phyloP scores from a whole-genome alignment of 2,888 invertebrate genomes.

The Dione juno region DNA sequence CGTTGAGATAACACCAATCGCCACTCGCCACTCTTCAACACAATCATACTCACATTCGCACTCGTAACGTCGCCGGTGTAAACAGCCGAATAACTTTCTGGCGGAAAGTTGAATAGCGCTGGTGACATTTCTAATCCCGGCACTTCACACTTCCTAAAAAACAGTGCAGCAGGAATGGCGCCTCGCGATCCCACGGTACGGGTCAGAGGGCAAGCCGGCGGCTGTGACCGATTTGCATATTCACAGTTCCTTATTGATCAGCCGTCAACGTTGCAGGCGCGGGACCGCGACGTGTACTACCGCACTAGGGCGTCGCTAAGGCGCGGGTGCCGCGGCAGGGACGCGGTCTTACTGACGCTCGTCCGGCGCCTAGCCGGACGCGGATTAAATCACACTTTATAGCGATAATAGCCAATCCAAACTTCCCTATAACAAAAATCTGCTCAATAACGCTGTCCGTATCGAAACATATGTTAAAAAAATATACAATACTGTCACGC shows the following conservation, averaged over 20 bases:
- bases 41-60: constrained; percentile 70
- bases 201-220: constrained; percentile 53
- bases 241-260: constrained; percentile 68
- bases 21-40: constrained; percentile 55
- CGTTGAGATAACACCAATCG: constrained; percentile 57
- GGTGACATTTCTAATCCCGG: constrained; percentile 60
- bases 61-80: constrained; percentile 64
- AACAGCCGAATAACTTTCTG: constrained; percentile 75
- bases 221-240: constrained; percentile 52
- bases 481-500: constrained; percentile 44
- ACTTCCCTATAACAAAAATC: constrained; percentile 63
- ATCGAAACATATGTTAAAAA: constrained; percentile 3
- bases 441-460: constrained; percentile 56
- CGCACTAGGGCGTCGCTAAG: constrained; percentile 52
- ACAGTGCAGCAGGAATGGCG: not conserved
- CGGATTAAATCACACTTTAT: constrained; percentile 69
- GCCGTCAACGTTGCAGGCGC: constrained; percentile 42
- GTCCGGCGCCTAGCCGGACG: constrained; percentile 54
- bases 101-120: constrained; percentile 71
- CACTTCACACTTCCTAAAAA: constrained; percentile 54
- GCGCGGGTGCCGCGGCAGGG: constrained; percentile 51
- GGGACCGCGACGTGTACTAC: constrained; percentile 47
- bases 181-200: constrained; percentile 40
- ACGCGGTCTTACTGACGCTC: constrained; percentile 56
- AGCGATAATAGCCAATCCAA: constrained; percentile 72